These are phyloP conservation scores for Mongoloraphidia duomilia DNA, from an alignment of 2,888 invertebrate genomes.

Conservation along the genomic window DNA sequence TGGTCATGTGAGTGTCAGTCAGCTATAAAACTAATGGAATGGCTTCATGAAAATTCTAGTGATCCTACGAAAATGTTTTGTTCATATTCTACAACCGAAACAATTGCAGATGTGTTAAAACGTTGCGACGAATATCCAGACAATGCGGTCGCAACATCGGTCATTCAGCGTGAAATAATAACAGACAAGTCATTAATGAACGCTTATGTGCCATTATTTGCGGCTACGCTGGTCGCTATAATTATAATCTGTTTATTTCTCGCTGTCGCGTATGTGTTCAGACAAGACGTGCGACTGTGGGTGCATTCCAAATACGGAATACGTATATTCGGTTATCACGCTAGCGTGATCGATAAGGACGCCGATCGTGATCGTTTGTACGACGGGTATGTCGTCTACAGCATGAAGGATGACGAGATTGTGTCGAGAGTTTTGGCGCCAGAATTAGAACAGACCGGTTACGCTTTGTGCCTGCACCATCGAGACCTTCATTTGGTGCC, in stretches of 20 bases:
- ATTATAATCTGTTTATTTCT: conserved; percentile 53
- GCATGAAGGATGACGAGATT: conserved; percentile 62
- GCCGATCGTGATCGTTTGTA: conserved; percentile 40
- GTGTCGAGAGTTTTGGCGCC: conserved; percentile 52
- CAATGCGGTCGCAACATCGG: conserved; percentile 47
- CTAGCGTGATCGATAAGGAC: conserved; percentile 35
- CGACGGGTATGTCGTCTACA: conserved; percentile 79
- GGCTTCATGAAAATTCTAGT: conserved; percentile 52
- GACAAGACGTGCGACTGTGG: conserved; percentile 66
- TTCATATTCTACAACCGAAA: conserved; percentile 39
- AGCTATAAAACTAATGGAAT: conserved; percentile 50
- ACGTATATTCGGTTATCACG: conserved; percentile 50
- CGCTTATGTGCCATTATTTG: conserved; percentile 60
- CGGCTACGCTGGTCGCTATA: conserved; percentile 52
- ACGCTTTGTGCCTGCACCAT: conserved; percentile 54
- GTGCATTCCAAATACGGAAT: conserved; percentile 65
- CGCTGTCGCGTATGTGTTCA: conserved; percentile 56
- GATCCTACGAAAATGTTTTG: conserved; percentile 57
- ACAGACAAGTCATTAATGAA: conserved; percentile 50
- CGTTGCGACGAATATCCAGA: conserved; percentile 47
- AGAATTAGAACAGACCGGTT: conserved; percentile 58
- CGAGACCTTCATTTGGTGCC: conserved; percentile 44
- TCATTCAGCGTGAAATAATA: conserved; percentile 34
- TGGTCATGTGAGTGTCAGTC: conserved; percentile 75
- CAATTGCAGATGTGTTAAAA: conserved; percentile 36